Conservation (phyloP, 2,113 vertebrate species). For the Pangasianodon gigas region DNA sequence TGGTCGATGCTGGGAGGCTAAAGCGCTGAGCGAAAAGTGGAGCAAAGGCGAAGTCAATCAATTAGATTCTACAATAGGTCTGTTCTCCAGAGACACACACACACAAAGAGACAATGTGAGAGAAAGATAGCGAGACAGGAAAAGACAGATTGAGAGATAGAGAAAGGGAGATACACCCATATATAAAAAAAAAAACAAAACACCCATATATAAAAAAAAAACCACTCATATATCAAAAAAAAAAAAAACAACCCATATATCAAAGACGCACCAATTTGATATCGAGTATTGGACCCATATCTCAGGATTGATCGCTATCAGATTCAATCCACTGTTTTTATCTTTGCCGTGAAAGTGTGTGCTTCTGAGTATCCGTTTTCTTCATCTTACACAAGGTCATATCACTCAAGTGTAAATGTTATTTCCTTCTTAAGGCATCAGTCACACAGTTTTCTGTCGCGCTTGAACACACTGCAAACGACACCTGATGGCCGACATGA, state of each 20-base stretch:
- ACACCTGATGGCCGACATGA: background rate
- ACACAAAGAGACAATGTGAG: too few species aligned
- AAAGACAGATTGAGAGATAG: constrained; percentile 19
- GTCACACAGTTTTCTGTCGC: background rate
- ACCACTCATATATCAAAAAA: background rate
- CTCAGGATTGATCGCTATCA: background rate
- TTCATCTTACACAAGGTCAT: background rate
- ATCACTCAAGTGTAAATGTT: background rate
- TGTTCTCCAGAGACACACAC: constrained; percentile 4
- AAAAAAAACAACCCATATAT: background rate
- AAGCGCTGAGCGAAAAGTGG: constrained; percentile 65
- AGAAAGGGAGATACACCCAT: background rate
- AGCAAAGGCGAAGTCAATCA: constrained; percentile 69
- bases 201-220: background rate
- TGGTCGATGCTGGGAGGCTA: constrained; percentile 65
- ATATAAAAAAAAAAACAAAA: background rate
- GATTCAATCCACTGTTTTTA: background rate
- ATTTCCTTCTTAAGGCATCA: background rate
- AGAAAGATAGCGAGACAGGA: background rate
- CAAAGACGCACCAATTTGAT: background rate
- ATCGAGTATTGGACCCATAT: background rate
- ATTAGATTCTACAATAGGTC: constrained; percentile 64
- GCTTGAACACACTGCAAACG: background rate
- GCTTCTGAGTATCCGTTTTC: background rate
- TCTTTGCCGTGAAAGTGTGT: background rate